These are phyloP conservation scores for Pseudorectes ferrugineus DNA, from an alignment of 2,113 vertebrate species.

Conservation along the genomic window DNA sequence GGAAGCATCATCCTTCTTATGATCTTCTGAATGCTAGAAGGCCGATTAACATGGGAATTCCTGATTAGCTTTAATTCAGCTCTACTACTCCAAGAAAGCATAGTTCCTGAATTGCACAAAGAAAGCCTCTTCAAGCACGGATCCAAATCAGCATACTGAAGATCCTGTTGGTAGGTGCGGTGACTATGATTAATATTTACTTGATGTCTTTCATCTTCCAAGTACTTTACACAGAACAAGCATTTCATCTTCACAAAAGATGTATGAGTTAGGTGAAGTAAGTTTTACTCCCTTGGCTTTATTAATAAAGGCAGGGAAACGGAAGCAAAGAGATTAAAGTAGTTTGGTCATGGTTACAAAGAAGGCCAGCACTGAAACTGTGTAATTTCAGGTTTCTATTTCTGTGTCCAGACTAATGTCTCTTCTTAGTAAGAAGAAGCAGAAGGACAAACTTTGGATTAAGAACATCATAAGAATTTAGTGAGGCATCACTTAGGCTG, in stretches of 20 bases:
- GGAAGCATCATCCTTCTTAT: slow-evolving; percentile 13
- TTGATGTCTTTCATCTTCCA: slow-evolving; percentile 33
- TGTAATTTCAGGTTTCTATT: background rate
- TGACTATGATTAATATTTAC: slow-evolving; percentile 43
- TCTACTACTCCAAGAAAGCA: background rate
- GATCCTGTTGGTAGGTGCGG: slow-evolving; percentile 47
- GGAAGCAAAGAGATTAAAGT: background rate
- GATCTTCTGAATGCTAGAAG: slow-evolving; percentile 21
- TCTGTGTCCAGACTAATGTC: background rate
- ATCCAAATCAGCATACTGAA: background rate
- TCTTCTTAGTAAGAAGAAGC: background rate
- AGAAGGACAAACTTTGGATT: background rate
- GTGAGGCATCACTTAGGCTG: background rate
- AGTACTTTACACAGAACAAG: slow-evolving; percentile 21
- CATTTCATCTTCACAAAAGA: slow-evolving; percentile 19
- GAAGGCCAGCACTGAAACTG: background rate
- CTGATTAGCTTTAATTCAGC: slow-evolving; percentile 51
- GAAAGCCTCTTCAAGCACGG: background rate
- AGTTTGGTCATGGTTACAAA: background rate
- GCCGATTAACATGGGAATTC: slow-evolving; percentile 16
- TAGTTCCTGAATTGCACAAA: slow-evolving; percentile 27
- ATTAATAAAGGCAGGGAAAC: slow-evolving; percentile 7
- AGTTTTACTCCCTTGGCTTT: background rate
- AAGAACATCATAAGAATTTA: background rate
- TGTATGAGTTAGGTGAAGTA: background rate